Evolutionary conservation across 1,140 invertebrate genomes (phyloP), one percentile per base, ranked within the genome.

Genomic region (Drosophila ananassae): DNA sequence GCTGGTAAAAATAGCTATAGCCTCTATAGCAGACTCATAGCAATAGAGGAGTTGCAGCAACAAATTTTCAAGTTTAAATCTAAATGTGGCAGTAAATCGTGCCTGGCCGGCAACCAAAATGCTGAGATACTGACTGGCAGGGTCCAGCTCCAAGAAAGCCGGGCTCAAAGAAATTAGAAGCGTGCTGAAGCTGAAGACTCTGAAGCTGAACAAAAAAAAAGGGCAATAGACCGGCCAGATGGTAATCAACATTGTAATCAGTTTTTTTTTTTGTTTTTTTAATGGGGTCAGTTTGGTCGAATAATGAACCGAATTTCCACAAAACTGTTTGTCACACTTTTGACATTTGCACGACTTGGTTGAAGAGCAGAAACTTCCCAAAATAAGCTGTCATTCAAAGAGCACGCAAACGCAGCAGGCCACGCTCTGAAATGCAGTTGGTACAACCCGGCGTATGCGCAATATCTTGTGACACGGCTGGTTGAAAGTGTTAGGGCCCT

Each of bases 21-120:
- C n/a, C n/a, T n/a, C n/a, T n/a, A n/a, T n/a, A n/a, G n/a, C n/a
- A n/a, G n/a, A n/a, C n/a, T n/a, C n/a, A n/a, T n/a, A n/a, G n/a
- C n/a, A n/a, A n/a, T n/a, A n/a, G n/a, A n/a, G 22, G 17, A 60
- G 47, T 17, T 54, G 66, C 48, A 55, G 48, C 48, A 73, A 64
- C 60, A 67, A 66, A 50, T 83, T 83, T 83, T 83, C 80, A 84
- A 83, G 80, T 83, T 84, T 83, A 84, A 83, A 76, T 52, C 75
- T 53, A 78, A 78, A 73, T 78, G 76, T 66, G 75, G 67, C 68
- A 13, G 59, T 60, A 67, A 84, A 72, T 84, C 79, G 79, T 84
- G 79, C 80, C 28, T 32, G 39, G 50, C 32, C 24, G 25, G 34
- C 34, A 17, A 46, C 17, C 3, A 22, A 59, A 37, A 59, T 67